A percentile compares a stretch with the other conserved stretches of the same genome.
phyloP scores from a whole-genome alignment of 2,888 invertebrate species.

The Bembecia ichneumoniformis region DNA sequence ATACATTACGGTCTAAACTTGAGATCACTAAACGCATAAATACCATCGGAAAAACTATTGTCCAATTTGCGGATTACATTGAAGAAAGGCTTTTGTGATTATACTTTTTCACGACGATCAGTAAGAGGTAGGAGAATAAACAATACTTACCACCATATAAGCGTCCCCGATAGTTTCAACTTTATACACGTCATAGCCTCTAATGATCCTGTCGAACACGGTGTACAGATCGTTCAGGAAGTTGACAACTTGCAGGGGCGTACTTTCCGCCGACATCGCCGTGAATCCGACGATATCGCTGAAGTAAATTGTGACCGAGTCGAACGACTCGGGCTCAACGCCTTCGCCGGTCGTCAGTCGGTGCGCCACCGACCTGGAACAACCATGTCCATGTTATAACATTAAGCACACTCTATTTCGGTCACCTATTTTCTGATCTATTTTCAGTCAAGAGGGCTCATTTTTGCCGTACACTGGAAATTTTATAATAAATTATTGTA shows the following conservation, averaged over 20 bases:
- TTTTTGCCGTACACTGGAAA: no score
- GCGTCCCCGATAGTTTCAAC: constrained; percentile 94
- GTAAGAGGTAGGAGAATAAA: not conserved
- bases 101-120: no score
- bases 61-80: no score
- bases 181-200: constrained; percentile 98
- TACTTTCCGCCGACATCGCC: constrained; percentile 93
- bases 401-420: constrained; percentile 12
- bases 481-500: no score
- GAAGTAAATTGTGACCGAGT: constrained; percentile 95
- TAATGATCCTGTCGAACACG: constrained; percentile 95
- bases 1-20: no score
- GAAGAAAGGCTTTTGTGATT: no score
- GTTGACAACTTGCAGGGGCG: constrained; percentile 94
- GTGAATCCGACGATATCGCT: constrained; percentile 98
- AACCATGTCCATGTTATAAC: constrained; percentile 13
- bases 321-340: constrained; percentile 93
- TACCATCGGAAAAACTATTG: no score
- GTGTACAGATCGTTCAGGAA: constrained; percentile 98
- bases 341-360: constrained; percentile 90
- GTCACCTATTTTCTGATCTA: no score
- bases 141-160: constrained; percentile 74
- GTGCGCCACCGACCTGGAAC: constrained; percentile 85
- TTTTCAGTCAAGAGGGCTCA: no score
- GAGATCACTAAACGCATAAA: no score